Percentiles rank a stretch among this genome's conserved stretches.
Evolutionary conservation across 1,140 invertebrate genomes (phyloP).

Genomic region (Drosophila nigromelanica): DNA sequence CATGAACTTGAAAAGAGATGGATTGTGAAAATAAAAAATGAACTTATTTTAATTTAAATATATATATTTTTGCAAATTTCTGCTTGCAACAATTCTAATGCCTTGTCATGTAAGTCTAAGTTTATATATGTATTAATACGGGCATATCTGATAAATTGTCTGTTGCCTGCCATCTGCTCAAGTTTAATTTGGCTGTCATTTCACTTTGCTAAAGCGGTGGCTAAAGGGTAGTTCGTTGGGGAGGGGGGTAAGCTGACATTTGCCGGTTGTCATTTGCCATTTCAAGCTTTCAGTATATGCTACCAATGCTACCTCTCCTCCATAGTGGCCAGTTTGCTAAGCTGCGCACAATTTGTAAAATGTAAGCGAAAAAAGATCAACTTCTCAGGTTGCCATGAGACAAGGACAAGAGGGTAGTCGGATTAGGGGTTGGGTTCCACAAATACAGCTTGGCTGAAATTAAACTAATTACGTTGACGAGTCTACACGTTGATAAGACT

Average conservation of each 20-base stretch:
- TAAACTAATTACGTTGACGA: conserved; percentile 74
- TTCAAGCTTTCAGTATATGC: conserved; percentile 30
- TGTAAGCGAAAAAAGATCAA: conserved; percentile 64
- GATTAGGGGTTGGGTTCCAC: conserved; percentile 4
- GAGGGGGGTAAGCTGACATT: conserved; percentile 68
- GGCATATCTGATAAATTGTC: conserved; percentile 71
- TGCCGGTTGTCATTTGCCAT: conserved; percentile 34
- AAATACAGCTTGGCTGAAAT: conserved; percentile 43
- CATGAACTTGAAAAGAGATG: too few species aligned
- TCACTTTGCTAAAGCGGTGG: conserved; percentile 33
- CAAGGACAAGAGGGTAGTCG: not conserved
- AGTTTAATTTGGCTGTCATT: conserved; percentile 80
- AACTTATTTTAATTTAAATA: too few species aligned
- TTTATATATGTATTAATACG: conserved; percentile 38
- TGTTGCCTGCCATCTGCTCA: conserved; percentile 65
- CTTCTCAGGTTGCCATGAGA: conserved; percentile 50
- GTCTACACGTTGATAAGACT: conserved; percentile 78
- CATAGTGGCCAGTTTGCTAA: conserved; percentile 28
- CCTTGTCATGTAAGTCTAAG: conserved; percentile 17
- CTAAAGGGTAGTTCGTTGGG: too few species aligned
- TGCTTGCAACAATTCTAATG: not conserved
- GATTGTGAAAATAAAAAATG: too few species aligned
- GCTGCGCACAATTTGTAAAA: conserved; percentile 72
- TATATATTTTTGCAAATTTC: too few species aligned
- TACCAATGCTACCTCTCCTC: conserved; percentile 13